Evolutionary conservation across 2,888 invertebrate species (phyloP), one percentile per base, ranked within the genome.

Genomic region (Ethmia dodecea): DNA sequence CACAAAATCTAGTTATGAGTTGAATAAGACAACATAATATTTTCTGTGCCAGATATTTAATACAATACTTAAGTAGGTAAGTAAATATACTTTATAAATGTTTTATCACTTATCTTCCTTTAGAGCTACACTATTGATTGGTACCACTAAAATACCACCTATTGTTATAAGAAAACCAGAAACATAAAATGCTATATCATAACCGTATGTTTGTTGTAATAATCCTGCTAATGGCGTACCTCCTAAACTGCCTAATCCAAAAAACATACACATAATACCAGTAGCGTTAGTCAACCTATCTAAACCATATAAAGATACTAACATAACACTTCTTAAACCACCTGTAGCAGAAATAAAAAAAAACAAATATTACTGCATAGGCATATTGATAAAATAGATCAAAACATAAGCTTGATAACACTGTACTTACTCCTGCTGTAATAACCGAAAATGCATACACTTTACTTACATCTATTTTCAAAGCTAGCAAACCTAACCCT

Each of bases 271-370:
- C 13, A 43, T 12, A 29, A 45, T 38, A 1, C 45, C 45, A 1
- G 31, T 40, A 3, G 34, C 40, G 35, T 39, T 45, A 10, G 45
- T 45, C 13, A 45, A 29, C 14, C 33, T 38, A 5, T 45, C 45
- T 11, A 45, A 20, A 3, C 45, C 45, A 15, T 37, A 45, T n/a
- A 45, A 25, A 9, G 25, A 13, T 20, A 43, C 42, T 14, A 45
- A 12, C 2, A 33, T 26, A 8, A 40, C 5, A 18, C 45, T 43
- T 20, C 40, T 35, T 9, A 43, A 25, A 6, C 33, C 26, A 6
- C 34, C 16, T 10, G 37, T 13, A 13, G 28, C 24, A 5, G 42
- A 32, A 9, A 35, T 33, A 13, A 13, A 31, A 26, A 40, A 38
- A 3, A 42, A 42, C 33, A 37, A 45, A 12, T 35, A 3, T 13